Conservation (phyloP, 2,888 invertebrate genomes). For the Trichacis sp. region DNA sequence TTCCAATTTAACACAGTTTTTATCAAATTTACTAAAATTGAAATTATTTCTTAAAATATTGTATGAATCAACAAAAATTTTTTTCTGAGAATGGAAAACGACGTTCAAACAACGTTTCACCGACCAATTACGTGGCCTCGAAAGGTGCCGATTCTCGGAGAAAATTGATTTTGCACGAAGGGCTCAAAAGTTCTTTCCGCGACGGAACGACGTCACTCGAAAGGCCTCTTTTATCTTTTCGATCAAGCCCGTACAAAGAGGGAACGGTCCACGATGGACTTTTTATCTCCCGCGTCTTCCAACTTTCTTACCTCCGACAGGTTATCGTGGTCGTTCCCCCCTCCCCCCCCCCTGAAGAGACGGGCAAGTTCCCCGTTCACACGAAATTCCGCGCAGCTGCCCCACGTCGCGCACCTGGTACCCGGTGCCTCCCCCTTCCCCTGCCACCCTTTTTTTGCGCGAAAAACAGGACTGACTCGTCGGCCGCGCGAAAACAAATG, state of each 20-base stretch:
- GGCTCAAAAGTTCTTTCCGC: background rate
- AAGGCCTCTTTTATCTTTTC: background rate
- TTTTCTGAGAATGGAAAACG: background rate
- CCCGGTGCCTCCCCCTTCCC: background rate
- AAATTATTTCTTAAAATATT: no score
- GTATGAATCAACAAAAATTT: no score
- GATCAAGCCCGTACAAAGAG: background rate
- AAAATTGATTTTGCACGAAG: background rate
- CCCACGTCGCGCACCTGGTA: conserved; percentile 5
- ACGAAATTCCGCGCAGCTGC: conserved; percentile 1
- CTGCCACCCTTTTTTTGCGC: background rate
- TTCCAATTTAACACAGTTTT: no score
- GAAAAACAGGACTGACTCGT: no score
- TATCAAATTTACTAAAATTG: no score
- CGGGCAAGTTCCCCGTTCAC: background rate
- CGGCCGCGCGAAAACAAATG: no score
- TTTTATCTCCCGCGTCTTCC: conserved; percentile 1
- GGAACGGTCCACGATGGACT: background rate
- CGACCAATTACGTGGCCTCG: background rate
- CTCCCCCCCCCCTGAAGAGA: background rate
- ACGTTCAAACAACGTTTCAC: conserved; percentile 6
- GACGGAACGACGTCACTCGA: background rate
- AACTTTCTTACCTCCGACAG: conserved; percentile 6
- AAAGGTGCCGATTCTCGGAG: background rate
- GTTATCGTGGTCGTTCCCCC: conserved; percentile 1